Base-by-base conservation (phyloP, 2,113 vertebrate genomes). In the Brachirus orientalis region DNA sequence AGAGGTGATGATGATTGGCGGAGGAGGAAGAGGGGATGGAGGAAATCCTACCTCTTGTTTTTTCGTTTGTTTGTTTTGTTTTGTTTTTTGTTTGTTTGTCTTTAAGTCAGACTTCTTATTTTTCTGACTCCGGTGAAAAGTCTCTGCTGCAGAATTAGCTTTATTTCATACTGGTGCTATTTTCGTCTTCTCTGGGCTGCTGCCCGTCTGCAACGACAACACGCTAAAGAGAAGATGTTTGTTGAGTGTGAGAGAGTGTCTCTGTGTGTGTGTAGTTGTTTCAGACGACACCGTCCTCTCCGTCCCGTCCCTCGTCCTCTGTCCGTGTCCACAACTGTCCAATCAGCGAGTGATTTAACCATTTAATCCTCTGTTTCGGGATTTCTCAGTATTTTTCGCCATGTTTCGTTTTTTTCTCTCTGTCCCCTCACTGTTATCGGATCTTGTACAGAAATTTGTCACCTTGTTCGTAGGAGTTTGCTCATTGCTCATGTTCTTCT, bases 81-180 rank as follows among this genome's bases (percentile, higher is more conserved):
- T n/a, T n/a, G n/a, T n/a, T n/a, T n/a, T n/a, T n/a, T n/a, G n/a
- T n/a, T 28, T 28, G 1, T 28, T 28, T 28, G 3, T 28, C 28
- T 28, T 28, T 28, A 28, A 40, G 43, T 47, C 62, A 46, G 47
- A 6, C 37, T 28, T n/a, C 36, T 61, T 36, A 20, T 17, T 13
- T 16, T 3, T 60, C 61, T 40, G 72, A 59, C 60, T 69, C 64
- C 53, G 10, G 13, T 5, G 52, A 75, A 50, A 70, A 70, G 65
- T 72, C 47, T 79, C 66, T 64, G 87, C 79, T 79, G 81, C 83
- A 78, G 79, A 81, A 86, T 86, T 83, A 86, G 84, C 88, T 90
- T 90, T 87, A 89, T 87, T 87, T 90, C 86, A 87, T 65, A 89
- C 75, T 86, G 90, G 88, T 91, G 90, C 90, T 90, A 89, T 74